Evolutionary conservation across 2,113 vertebrate species (phyloP), one percentile per base, ranked within the genome.

Genomic region (Carassius carassius): DNA sequence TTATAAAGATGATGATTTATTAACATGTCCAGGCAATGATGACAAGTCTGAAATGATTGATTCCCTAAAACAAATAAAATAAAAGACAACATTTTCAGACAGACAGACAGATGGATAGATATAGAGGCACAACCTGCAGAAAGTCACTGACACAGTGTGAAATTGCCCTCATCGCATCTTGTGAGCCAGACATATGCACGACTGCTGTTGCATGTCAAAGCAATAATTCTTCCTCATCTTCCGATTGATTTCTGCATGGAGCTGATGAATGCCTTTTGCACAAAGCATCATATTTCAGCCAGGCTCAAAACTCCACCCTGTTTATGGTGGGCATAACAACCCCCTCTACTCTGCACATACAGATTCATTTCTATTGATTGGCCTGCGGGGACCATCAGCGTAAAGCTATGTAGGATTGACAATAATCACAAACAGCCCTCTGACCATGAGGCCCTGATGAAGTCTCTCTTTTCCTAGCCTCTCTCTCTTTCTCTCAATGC

Each of bases 281-380:
- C 32, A 35, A 69, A 74, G 56, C 73, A 76, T 88, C 85, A 78
- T 88, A 84, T 84, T 85, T 84, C 86, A 88, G 67, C 54, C 23
- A 21, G 49, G 78, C 78, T 84, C 82, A 62, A 54, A 63, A 86
- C 82, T 82, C 72, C 62, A 54, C 83, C 47, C 63, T 82, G 73
- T 87, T 85, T 87, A 85, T 17, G 63, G 74, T n/a, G 81, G 83
- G 78, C 73, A 83, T 83, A 86, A 86, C 82, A 79, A 82, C 84
- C 21, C 51, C 51, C 16, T 86, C 87, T 81, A 76, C 70, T 77
- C 82, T 84, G 80, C 73, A 41, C 81, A 85, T 72, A 13, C n/a
- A 13, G 41, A 88, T 84, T 76, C 69, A 87, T 87, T 85, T 74
- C 76, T 86, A 88, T 89, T 88, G 88, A 89, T 87, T 63, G 47